Base-by-base conservation (phyloP, 2,113 vertebrate species). In the Solea senegalensis region DNA sequence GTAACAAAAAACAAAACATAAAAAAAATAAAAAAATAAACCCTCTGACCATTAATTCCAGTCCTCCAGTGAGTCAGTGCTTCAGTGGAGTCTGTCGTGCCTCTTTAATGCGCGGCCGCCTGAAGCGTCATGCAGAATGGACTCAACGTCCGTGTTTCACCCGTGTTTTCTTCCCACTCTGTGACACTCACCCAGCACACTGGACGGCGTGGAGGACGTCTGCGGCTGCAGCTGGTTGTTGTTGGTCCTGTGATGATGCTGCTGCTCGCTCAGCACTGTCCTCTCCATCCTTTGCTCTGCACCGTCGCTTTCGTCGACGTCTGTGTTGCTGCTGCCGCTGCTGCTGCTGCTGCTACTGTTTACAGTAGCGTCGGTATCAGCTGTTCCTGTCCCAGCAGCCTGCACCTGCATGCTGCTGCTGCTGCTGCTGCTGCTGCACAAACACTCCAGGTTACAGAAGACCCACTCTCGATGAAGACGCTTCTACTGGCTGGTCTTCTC, bases 111-210 rank as follows among this genome's bases (percentile, higher is more conserved):
- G 21, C 21, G 21, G 21, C 21, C 21, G 34, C 34, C 21, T 21
- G 21, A 34, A 34, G 34, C 34, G 34, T 34, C 34, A 34, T 34
- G 34, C 34, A 34, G 34, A 21, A 34, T 34, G 34, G 34, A 34
- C 34, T 3, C 34, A 34, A 21, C 21, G 21, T 21, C 21, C 21
- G 21, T 21, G 21, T 21, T 21, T 21, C 21, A 21, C 21, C 21
- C 21, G 21, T 21, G 21, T 21, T 21, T 21, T 21, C 21, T 21
- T 21, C 21, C 21, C 21, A 21, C 21, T 21, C 21, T 21, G 8
- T 48, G 15, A 13, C 57, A 82, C 90, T 88, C 72, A 92, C 91
- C 89, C 59, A 92, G 68, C 48, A 92, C 89, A 0, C 80, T 84
- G 66, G 82, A 81, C 48, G 88, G 62, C 1, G 81, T 58, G 8